Evolutionary conservation across 2,797 vertebrate genomes (phyloP).

Genomic region (Spea hammondii): DNA sequence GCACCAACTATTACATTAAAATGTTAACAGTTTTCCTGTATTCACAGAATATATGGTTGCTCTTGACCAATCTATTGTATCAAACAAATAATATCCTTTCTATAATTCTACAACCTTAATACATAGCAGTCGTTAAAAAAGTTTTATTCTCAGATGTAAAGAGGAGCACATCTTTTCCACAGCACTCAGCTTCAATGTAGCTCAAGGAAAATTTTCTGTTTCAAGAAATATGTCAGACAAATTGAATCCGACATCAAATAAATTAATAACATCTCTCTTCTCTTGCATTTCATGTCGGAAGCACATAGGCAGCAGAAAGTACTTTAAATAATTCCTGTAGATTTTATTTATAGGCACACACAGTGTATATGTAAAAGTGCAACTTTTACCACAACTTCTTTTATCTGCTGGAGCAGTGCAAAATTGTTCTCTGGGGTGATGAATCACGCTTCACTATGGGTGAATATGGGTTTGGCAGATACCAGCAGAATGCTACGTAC

Average conservation of each 20-base stretch:
- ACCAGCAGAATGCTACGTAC: too few species aligned
- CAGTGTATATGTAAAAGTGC: neutral
- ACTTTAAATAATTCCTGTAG: neutral
- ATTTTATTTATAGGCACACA: neutral
- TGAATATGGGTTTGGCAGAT: too few species aligned
- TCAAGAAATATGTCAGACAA: conserved; percentile 7
- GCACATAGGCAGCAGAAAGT: neutral
- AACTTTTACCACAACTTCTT: neutral
- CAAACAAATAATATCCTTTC: neutral
- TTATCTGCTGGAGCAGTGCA: too few species aligned
- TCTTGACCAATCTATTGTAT: neutral
- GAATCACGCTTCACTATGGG: too few species aligned
- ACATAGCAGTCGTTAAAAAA: neutral
- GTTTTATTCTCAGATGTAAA: conserved; percentile 7
- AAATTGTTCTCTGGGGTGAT: too few species aligned
- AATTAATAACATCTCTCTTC: conserved; percentile 24
- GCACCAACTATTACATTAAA: neutral
- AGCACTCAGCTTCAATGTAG: conserved; percentile 3
- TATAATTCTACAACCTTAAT: neutral
- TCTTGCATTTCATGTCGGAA: conserved; percentile 8
- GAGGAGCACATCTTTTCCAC: conserved; percentile 1
- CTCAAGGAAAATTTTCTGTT: conserved; percentile 25
- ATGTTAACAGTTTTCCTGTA: neutral
- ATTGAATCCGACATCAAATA: conserved; percentile 20
- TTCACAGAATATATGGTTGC: neutral